Percentiles rank a stretch among this genome's conserved stretches.
phyloP scores from a whole-genome alignment of 2,113 vertebrate genomes.

The Anseranas semipalmata region DNA sequence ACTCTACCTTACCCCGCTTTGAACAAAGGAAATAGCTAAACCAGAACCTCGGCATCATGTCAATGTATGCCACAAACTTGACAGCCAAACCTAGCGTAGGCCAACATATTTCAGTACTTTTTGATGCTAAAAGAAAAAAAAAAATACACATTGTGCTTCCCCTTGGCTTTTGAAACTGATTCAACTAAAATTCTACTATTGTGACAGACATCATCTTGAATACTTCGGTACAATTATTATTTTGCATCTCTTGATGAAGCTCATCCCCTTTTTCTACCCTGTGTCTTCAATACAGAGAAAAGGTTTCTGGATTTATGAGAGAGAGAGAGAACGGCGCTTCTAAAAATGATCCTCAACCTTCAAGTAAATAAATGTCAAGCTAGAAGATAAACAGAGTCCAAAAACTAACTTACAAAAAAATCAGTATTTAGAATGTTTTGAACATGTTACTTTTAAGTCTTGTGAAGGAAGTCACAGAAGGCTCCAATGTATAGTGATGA shows the following conservation, averaged over 20 bases:
- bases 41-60: not conserved
- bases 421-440: not conserved
- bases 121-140: not conserved
- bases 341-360: not conserved
- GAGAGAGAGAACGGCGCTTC: not conserved
- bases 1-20: not conserved
- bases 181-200: not conserved
- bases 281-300: not conserved
- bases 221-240: not conserved
- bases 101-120: not conserved
- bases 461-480: slow-evolving; percentile 28
- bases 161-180: not conserved
- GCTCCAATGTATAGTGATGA: slow-evolving; percentile 19
- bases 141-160: not conserved
- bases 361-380: slow-evolving; percentile 36
- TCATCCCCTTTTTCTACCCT: not conserved
- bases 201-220: not conserved
- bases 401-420: slow-evolving; percentile 30
- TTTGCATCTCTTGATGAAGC: not conserved
- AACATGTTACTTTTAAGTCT: not conserved
- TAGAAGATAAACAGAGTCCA: not conserved
- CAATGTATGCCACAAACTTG: not conserved
- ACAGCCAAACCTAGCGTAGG: not conserved
- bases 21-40: not conserved
- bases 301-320: not conserved